Evolutionary conservation across 2,888 invertebrate genomes (phyloP).

Genomic region (Dryocosmus kuriphilus): DNA sequence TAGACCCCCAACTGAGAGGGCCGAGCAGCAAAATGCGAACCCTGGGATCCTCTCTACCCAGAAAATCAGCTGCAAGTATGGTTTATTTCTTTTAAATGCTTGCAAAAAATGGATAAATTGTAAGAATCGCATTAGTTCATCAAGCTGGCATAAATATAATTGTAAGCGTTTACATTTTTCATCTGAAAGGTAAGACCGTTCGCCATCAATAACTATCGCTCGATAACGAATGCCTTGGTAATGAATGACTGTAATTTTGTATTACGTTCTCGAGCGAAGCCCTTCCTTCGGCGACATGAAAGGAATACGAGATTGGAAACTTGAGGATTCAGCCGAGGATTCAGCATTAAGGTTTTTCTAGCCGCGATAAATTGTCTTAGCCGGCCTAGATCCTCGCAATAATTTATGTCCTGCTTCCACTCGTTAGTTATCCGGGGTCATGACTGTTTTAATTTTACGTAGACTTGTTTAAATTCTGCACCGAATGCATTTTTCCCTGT

Average conservation of each 20-base stretch:
- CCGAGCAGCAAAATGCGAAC: too few species aligned
- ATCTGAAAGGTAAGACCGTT: constrained; percentile 5
- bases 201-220: constrained; percentile 7
- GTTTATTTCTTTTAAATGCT: too few species aligned
- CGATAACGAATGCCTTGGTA: constrained; percentile 16
- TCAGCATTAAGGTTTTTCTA: constrained; percentile 31
- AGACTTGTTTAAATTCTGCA: constrained; percentile 27
- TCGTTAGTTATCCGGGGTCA: constrained; percentile 28
- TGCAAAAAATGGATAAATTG: not conserved
- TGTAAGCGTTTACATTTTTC: constrained; percentile 7
- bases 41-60: too few species aligned
- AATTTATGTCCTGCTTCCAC: constrained; percentile 32
- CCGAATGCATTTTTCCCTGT: not conserved
- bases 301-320: constrained; percentile 39
- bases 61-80: too few species aligned
- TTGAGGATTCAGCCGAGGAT: constrained; percentile 35
- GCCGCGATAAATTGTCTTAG: constrained; percentile 34
- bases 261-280: constrained; percentile 4
- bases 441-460: constrained; percentile 37
- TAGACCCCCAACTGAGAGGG: too few species aligned
- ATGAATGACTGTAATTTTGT: constrained; percentile 28
- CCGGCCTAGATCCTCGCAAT: constrained; percentile 4
- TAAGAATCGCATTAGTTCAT: not conserved
- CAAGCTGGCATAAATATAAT: not conserved
- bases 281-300: constrained; percentile 17